These are phyloP conservation scores for Hafferia zeledoni DNA, from an alignment of 2,797 vertebrate species.

Conservation along the genomic window DNA sequence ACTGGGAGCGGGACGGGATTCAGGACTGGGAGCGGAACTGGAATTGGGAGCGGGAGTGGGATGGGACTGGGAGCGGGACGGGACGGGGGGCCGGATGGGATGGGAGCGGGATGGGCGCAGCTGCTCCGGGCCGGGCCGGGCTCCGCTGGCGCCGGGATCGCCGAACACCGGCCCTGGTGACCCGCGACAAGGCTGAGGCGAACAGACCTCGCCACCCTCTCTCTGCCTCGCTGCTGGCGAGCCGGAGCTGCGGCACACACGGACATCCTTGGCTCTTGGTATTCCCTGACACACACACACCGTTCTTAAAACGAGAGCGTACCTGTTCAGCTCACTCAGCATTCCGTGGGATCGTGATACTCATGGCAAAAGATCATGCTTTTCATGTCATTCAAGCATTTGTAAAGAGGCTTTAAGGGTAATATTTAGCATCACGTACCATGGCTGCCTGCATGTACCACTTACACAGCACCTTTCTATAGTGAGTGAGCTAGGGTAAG, in stretches of 20 bases:
- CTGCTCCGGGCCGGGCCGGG: too few species aligned
- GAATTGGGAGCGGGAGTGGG: too few species aligned
- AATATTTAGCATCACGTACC: not conserved
- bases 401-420: not conserved
- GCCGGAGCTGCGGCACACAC: not conserved
- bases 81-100: too few species aligned
- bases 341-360: not conserved
- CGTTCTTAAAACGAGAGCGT: rapidly evolving
- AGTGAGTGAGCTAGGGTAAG: not conserved
- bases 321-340: not conserved
- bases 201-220: rapidly evolving
- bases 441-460: not conserved
- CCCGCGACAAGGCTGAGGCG: not conserved
- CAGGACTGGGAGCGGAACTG: too few species aligned
- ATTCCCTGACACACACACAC: rapidly evolving
- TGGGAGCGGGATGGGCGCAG: too few species aligned
- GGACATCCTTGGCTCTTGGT: not conserved
- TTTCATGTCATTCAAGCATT: not conserved
- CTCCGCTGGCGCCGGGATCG: not conserved
- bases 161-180: not conserved
- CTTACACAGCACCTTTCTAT: not conserved
- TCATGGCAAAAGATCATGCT: not conserved
- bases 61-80: too few species aligned
- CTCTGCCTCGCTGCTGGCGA: not conserved
- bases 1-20: too few species aligned